phyloP scores from a whole-genome alignment of 2,113 vertebrate species.

The Equus przewalskii region DNA sequence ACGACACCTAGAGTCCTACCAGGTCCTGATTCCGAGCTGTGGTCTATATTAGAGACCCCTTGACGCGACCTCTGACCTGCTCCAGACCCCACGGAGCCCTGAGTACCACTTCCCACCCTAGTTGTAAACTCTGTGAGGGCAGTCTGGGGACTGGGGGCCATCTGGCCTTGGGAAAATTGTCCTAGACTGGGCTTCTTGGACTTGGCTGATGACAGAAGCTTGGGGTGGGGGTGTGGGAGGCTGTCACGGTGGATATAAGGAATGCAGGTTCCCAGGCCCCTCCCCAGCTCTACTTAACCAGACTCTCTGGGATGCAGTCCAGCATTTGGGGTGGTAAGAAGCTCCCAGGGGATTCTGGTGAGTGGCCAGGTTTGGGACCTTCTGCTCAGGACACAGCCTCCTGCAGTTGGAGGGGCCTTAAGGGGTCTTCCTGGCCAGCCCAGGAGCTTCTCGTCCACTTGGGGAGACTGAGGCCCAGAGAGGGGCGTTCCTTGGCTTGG shows the following conservation, averaged over 20 bases:
- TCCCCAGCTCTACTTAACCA: background rate
- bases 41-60: background rate
- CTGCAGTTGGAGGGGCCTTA: background rate
- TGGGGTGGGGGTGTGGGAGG: background rate
- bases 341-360: background rate
- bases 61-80: accelerated
- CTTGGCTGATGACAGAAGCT: background rate
- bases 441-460: background rate
- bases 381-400: background rate
- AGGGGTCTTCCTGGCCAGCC: background rate
- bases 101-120: background rate
- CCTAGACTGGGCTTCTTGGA: background rate
- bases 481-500: accelerated
- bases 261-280: background rate
- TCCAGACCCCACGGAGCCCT: background rate
- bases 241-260: background rate
- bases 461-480: background rate
- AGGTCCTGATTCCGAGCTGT: background rate
- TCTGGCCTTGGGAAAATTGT: background rate
- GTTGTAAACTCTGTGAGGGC: background rate
- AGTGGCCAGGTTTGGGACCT: background rate
- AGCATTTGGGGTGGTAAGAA: background rate
- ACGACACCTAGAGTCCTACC: background rate
- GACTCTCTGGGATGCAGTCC: background rate
- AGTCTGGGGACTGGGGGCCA: background rate